phyloP scores from a whole-genome alignment of 2,113 vertebrate species.

The Phainopepla nitens region DNA sequence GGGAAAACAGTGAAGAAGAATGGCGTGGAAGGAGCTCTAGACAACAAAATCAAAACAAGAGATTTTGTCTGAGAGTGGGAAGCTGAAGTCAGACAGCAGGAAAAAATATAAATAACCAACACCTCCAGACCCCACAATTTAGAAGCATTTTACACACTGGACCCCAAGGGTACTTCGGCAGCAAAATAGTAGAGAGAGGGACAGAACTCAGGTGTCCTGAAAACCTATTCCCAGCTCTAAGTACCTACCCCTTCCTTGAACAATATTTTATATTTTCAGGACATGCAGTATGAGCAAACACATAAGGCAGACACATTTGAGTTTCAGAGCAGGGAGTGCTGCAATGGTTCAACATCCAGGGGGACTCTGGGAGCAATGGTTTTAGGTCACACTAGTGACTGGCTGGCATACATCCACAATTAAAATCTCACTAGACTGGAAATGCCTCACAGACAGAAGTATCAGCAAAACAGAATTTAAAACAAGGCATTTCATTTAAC shows the following conservation, averaged over 20 bases:
- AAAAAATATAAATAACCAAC: neutral
- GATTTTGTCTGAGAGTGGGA: neutral
- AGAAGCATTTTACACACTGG: neutral
- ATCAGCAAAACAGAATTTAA: slow-evolving; percentile 45
- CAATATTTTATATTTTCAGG: neutral
- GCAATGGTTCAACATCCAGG: neutral
- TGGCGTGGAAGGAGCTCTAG: slow-evolving; percentile 80
- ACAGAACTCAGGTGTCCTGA: neutral
- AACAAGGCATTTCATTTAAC: neutral
- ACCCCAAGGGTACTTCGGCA: neutral
- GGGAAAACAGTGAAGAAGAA: slow-evolving; percentile 81
- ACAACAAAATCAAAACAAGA: neutral
- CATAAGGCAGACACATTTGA: neutral
- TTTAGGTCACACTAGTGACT: neutral
- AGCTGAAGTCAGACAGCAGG: neutral
- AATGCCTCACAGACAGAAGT: slow-evolving; percentile 50
- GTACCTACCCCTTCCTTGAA: neutral
- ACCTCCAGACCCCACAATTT: neutral
- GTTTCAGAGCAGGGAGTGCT: neutral
- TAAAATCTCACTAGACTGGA: slow-evolving; percentile 57
- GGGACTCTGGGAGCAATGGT: neutral
- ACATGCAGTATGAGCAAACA: neutral
- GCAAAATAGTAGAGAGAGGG: neutral
- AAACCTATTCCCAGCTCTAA: neutral
- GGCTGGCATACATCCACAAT: slow-evolving; percentile 43